These are phyloP conservation scores for Probaryconus sp. DNA, from an alignment of 1,140 invertebrate genomes.

Conservation along the genomic window DNA sequence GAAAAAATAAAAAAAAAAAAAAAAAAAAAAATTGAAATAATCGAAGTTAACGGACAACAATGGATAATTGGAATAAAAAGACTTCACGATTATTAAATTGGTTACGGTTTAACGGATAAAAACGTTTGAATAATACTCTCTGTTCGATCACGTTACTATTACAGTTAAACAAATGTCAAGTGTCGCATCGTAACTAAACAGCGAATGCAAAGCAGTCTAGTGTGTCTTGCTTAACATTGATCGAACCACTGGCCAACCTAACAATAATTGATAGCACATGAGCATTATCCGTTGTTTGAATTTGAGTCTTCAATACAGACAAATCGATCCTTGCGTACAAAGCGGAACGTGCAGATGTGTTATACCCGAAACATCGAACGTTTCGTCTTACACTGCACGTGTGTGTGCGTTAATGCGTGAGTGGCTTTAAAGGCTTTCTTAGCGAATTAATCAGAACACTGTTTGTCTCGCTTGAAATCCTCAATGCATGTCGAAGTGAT, in stretches of 20 bases:
- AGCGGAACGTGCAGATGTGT: slow-evolving; percentile 37
- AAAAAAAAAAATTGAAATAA: too few species aligned
- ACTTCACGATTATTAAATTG: slow-evolving; percentile 20
- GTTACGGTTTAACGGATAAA: slow-evolving; percentile 9
- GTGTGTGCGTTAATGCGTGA: slow-evolving; percentile 41
- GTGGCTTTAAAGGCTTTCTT: slow-evolving; percentile 43
- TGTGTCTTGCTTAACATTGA: slow-evolving; percentile 57
- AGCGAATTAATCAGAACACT: slow-evolving; percentile 37
- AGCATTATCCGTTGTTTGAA: slow-evolving; percentile 55
- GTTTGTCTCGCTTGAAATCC: slow-evolving; percentile 26
- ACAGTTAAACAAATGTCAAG: slow-evolving; percentile 51
- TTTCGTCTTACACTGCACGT: slow-evolving; percentile 34
- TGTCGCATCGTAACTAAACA: slow-evolving; percentile 52
- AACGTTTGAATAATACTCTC: slow-evolving; percentile 13
- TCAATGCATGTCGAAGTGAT: neutral
- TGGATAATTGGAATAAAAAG: too few species aligned
- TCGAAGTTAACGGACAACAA: too few species aligned
- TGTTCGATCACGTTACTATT: slow-evolving; percentile 42
- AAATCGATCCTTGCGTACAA: slow-evolving; percentile 52
- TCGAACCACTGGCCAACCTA: slow-evolving; percentile 56
- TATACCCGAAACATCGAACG: slow-evolving; percentile 37
- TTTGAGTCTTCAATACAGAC: slow-evolving; percentile 49
- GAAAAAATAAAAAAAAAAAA: too few species aligned
- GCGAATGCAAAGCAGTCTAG: slow-evolving; percentile 53
- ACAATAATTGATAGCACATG: slow-evolving; percentile 60